These are phyloP conservation scores for Cherax destructor DNA, from an alignment of 1,140 invertebrate genomes.

Conservation along the genomic window DNA sequence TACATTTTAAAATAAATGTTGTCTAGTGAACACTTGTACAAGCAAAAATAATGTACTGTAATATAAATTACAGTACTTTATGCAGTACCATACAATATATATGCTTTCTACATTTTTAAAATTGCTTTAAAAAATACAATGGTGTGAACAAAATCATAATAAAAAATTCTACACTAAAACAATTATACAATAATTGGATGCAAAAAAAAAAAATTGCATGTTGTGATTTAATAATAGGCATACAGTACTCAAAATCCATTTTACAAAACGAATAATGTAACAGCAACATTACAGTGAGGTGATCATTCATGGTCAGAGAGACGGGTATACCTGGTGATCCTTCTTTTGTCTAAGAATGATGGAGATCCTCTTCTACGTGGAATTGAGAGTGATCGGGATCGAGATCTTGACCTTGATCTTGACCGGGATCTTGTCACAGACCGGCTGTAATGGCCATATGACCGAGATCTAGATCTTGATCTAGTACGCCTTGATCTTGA, in stretches of 20 bases:
- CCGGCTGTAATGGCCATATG: constrained; percentile 54
- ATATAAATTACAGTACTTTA: background rate
- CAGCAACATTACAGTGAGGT: too few relatives aligned
- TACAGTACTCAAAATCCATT: background rate
- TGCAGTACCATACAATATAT: too few relatives aligned
- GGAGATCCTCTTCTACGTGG: constrained; percentile 91
- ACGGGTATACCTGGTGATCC: constrained; percentile 89
- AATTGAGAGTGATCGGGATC: constrained; percentile 89
- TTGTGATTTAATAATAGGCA: background rate
- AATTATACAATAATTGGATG: background rate
- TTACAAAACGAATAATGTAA: background rate
- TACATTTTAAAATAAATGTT: constrained; percentile 3
- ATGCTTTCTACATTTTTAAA: background rate
- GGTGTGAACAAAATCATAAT: background rate
- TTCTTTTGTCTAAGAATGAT: constrained; percentile 89
- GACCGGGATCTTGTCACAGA: constrained; percentile 59
- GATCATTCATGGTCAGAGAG: background rate
- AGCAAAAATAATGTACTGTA: background rate
- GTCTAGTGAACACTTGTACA: background rate
- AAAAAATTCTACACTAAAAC: background rate
- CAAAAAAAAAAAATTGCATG: background rate
- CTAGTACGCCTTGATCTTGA: constrained; percentile 59
- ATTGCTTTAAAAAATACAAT: background rate
- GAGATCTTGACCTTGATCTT: constrained; percentile 67
- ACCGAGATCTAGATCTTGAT: constrained; percentile 72